Evolutionary conservation across 2,113 vertebrate species (phyloP).

Genomic region (Tringa solitaria): DNA sequence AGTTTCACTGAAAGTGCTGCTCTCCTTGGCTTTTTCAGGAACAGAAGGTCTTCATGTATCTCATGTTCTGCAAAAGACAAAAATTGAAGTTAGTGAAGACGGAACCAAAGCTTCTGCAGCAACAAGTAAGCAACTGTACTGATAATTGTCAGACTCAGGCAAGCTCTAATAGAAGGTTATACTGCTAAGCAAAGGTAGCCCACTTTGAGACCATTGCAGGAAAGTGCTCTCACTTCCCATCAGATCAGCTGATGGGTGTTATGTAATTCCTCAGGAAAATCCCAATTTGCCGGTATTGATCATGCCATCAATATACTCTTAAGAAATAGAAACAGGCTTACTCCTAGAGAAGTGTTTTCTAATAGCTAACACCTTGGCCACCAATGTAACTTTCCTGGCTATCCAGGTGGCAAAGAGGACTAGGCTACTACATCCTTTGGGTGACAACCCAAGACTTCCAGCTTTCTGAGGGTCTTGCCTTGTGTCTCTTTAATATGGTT

Average conservation of each 20-base stretch:
- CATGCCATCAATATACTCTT: neutral
- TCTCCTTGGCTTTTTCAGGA: slow-evolving; percentile 70
- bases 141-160: neutral
- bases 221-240: neutral
- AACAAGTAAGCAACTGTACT: slow-evolving; percentile 80
- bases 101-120: slow-evolving; percentile 93
- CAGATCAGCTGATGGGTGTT: neutral
- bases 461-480: neutral
- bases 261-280: neutral
- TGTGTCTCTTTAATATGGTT: neutral
- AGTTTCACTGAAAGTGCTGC: neutral
- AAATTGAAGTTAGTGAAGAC: slow-evolving; percentile 93
- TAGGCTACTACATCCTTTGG: neutral
- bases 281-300: neutral
- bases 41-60: slow-evolving; percentile 84
- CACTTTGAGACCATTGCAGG: neutral
- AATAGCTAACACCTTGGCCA: neutral
- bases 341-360: neutral
- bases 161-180: neutral
- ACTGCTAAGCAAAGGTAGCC: neutral
- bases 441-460: neutral
- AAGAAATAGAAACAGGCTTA: neutral
- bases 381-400: neutral
- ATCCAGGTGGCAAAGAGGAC: neutral
- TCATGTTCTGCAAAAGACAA: slow-evolving; percentile 89